Base-by-base conservation (phyloP, 2,113 vertebrate genomes). In the Seriola dumerili region DNA sequence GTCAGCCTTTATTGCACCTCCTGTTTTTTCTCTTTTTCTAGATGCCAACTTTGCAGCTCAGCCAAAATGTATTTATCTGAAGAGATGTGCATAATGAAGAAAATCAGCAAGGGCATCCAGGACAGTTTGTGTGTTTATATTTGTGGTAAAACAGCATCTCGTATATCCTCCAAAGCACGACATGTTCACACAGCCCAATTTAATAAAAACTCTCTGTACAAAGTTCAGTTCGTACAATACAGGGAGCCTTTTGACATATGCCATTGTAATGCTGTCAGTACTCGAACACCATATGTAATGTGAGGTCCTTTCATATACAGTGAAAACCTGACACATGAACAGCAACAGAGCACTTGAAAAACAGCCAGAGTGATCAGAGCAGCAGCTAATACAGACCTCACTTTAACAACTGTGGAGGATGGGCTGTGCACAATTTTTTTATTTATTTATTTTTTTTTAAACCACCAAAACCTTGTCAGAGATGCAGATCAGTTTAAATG, bases 271-370 rank as follows among this genome's bases (percentile, higher is more conserved):
- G 34, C 29, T 14, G 48, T 67, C 13, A 14, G 23, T 25, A 23
- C 57, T 55, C 5, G 17, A 75, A 68, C 44, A 19, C 64, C 42
- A n/a, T n/a, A 50, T 67, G 40, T 11, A 16, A 59, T 72, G 19
- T 67, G n/a, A 50, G 11, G 70, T 25, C 23, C 25, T 32, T 64
- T 57, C 13, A 36, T 38, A 29, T n/a, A 32, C 6, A 14, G 1
- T 38, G 61, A 59, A 67, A 59, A 25, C 48, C 34, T 36, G 21
- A 65, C 55, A 38, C 16, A 32, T 11, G 54, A 50, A 69, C 38
- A 72, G 55, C 65, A 66, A 23, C 23, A 36, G 46, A 66, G 13
- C n/a, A 52, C 52, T 66, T 54, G 16, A 23, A 17, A 50, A 42
- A 23, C 1, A 48, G 7, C 17, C 6, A 14, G 6, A 54, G 21